These are phyloP conservation scores for Isoperla grammatica DNA, from an alignment of 2,888 invertebrate species.

Conservation along the genomic window DNA sequence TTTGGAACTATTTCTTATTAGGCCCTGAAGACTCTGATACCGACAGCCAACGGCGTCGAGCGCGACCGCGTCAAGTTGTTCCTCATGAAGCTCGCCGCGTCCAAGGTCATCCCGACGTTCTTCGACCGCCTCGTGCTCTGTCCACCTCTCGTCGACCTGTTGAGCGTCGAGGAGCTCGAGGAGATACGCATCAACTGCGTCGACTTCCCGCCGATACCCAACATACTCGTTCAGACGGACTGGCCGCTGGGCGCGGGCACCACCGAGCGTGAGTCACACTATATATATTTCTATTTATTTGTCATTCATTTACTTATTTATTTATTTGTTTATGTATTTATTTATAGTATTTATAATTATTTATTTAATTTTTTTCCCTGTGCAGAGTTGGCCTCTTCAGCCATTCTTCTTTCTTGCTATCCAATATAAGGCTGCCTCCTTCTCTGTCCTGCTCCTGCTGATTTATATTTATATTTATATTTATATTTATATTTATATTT, in stretches of 20 bases:
- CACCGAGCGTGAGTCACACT: neutral
- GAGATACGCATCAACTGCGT: constrained; percentile 40
- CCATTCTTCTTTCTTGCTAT: no score
- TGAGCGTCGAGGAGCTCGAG: constrained; percentile 41
- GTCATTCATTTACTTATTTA: no score
- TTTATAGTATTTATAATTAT: no score
- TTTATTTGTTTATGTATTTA: no score
- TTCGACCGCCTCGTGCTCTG: constrained; percentile 41
- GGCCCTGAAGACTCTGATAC: constrained; percentile 24
- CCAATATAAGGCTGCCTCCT: no score
- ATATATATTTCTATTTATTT: no score
- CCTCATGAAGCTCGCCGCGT: constrained; percentile 43
- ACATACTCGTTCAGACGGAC: constrained; percentile 43
- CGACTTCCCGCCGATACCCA: constrained; percentile 42
- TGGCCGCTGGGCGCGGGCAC: constrained; percentile 35
- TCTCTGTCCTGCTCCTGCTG: no score
- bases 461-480: no score
- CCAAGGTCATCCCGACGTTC: constrained; percentile 40
- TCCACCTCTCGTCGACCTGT: constrained; percentile 40
- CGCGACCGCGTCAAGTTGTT: constrained; percentile 44
- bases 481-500: no score
- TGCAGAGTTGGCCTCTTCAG: no score
- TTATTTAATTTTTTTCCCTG: no score
- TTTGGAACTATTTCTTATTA: neutral
- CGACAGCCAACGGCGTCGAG: constrained; percentile 35